Conservation (phyloP, 2,888 invertebrate species). For the Acleris cristana region DNA sequence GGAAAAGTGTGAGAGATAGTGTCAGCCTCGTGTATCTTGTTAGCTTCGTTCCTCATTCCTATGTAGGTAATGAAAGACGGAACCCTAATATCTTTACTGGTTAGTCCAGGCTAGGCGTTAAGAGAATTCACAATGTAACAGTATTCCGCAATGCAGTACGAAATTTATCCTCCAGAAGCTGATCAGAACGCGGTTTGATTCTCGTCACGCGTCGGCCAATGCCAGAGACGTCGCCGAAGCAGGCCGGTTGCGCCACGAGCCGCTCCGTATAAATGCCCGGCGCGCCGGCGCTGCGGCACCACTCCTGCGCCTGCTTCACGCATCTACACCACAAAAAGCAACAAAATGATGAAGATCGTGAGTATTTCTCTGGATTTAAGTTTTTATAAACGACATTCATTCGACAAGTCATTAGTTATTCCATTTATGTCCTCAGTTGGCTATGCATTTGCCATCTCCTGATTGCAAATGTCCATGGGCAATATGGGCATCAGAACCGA, state of each 20-base stretch:
- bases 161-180: slow-evolving; percentile 27
- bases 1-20: no score
- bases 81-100: no score
- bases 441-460: no score
- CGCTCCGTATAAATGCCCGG: slow-evolving; percentile 62
- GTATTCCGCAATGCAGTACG: slow-evolving; percentile 26
- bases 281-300: slow-evolving; percentile 48
- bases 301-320: slow-evolving; percentile 58
- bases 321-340: slow-evolving; percentile 49
- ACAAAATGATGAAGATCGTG: slow-evolving; percentile 77
- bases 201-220: slow-evolving; percentile 73
- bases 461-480: no score
- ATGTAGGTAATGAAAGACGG: no score
- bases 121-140: slow-evolving; percentile 9
- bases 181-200: slow-evolving; percentile 49
- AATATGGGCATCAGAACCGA: no score
- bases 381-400: no score
- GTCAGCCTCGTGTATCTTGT: no score
- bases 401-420: background rate
- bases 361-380: slow-evolving; percentile 47
- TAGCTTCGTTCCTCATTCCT: no score
- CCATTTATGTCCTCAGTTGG: background rate
- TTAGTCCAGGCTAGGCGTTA: background rate
- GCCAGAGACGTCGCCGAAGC: slow-evolving; percentile 65
- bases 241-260: slow-evolving; percentile 57